Base-by-base conservation (phyloP, 2,113 vertebrate species). In the Rhinolophus sinicus region DNA sequence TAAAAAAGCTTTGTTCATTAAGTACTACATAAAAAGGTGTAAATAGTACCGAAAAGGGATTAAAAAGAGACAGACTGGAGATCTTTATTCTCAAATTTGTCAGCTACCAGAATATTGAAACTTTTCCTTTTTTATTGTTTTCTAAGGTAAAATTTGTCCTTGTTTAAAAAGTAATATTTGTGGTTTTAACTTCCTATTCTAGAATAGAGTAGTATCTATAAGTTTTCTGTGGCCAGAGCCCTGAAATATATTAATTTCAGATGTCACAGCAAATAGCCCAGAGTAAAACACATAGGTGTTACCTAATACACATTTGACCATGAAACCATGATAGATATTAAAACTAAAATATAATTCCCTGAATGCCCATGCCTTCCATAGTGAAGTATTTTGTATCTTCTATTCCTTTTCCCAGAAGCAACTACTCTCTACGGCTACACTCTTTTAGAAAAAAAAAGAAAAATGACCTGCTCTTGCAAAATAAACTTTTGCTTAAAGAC, bases 401-500 rank as follows among this genome's bases (percentile, higher is more conserved):
- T 24, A 72, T 67, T 80, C 15, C 40, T 88, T 47, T 91, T 50
- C 93, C 44, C 24, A 86, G 10, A 89, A 90, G 52, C 83, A 60
- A 0, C 0, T 93, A 65, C 6, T 67, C n/a, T 40, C 67, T 5
- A 54, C 0, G 47, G 0, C 5, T 40, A 67, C 14, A 80, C 52
- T 75, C 3, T 64, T 50, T 87, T 40, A 54, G 40, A 44, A 76
- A 85, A 38, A 38, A 60, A 77, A 93, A 50, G 2, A 82, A 80
- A 67, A 88, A 70, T 8, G 30, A 80, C 18, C 78, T 84, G 14
- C 8, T 70, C 33, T 88, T 90, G 3, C 5, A 75, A 93, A 82
- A 88, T 85, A 94, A 88, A 85, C 14, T 70, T 94, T 78, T 92
- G 10, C n/a, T 96, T 60, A 93, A 85, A 93, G 40, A 77, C 47